A percentile compares a stretch with the other conserved stretches of the same genome.
Conservation (phyloP, 92 coral and sea anemone genomes). For the Pocillopora grandis region DNA sequence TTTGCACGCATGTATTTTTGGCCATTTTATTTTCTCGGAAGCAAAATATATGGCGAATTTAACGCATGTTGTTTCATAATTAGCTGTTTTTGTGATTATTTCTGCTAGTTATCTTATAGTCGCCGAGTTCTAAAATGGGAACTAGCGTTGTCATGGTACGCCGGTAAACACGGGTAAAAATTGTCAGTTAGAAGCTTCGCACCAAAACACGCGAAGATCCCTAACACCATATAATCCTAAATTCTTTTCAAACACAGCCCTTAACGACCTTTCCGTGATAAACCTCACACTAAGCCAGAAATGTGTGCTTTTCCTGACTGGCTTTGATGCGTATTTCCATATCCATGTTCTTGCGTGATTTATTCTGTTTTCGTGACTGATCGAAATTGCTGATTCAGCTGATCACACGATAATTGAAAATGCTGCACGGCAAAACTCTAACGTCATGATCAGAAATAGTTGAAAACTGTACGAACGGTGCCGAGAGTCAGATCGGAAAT, state of each 20-base stretch:
- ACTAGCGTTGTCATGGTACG: neutral
- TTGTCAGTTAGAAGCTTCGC: neutral
- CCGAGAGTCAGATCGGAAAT: neutral
- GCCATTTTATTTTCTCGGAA: neutral
- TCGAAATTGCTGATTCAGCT: neutral
- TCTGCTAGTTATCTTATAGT: neutral
- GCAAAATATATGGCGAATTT: neutral
- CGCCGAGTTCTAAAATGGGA: neutral
- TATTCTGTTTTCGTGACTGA: neutral
- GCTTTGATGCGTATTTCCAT: neutral
- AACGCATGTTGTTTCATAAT: neutral
- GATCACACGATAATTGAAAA: slow-evolving; percentile 3
- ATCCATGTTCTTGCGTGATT: neutral
- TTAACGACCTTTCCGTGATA: neutral
- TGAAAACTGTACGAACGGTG: too few relatives aligned
- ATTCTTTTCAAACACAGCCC: neutral
- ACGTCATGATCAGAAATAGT: neutral
- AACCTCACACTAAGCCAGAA: neutral
- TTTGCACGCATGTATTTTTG: neutral
- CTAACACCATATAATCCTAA: neutral
- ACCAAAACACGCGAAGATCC: neutral
- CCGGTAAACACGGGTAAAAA: neutral
- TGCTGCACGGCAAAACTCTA: neutral
- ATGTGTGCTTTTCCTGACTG: neutral
- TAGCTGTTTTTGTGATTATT: neutral